A percentile compares a stretch with the other conserved stretches of the same genome.
phyloP scores from a whole-genome alignment of 2,888 invertebrate genomes.

The Physocephala rufipes region DNA sequence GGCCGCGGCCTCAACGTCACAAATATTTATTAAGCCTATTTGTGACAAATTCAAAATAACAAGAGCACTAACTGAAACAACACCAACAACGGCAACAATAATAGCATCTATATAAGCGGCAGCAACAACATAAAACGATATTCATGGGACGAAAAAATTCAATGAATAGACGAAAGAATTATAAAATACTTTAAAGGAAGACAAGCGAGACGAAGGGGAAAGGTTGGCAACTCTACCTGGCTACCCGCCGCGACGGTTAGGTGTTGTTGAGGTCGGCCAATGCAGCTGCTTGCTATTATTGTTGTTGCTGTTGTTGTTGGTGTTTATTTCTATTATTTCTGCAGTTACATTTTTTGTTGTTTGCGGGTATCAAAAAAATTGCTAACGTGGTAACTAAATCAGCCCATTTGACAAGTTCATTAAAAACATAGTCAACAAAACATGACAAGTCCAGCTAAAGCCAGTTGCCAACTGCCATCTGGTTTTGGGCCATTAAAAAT shows the following conservation, averaged over 20 bases:
- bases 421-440: conserved; percentile 27
- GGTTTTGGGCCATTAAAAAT: neutral
- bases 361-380: neutral
- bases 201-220: neutral
- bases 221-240: neutral
- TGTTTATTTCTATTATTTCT: conserved; percentile 4
- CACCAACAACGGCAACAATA: neutral
- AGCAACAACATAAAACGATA: neutral
- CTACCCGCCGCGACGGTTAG: neutral
- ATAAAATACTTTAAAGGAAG: neutral
- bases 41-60: neutral
- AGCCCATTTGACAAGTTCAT: conserved; percentile 37
- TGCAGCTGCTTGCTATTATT: neutral
- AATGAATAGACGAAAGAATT: neutral
- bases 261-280: neutral
- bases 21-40: conserved; percentile 17
- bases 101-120: no score
- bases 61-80: neutral
- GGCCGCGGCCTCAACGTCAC: neutral
- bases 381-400: conserved; percentile 36
- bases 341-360: neutral
- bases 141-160: neutral
- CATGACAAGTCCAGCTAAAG: neutral
- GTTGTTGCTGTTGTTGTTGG: conserved; percentile 10
- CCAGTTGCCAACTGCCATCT: neutral